Evolutionary conservation across 2,888 invertebrate species (phyloP).

Genomic region (Embidobia sp.): DNA sequence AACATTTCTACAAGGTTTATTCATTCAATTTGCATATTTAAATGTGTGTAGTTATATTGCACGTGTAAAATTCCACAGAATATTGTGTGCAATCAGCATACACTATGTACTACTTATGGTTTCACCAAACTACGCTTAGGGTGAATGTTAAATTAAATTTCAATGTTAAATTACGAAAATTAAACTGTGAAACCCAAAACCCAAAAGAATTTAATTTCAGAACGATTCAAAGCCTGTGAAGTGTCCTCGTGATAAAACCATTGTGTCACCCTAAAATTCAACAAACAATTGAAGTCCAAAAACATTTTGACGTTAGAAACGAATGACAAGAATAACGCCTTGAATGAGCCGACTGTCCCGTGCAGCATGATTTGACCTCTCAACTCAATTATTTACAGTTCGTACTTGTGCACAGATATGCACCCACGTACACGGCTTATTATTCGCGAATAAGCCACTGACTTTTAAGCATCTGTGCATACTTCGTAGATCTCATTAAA

Average conservation of each 20-base stretch:
- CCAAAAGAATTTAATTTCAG: too few relatives aligned
- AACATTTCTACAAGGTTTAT: too few relatives aligned
- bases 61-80: too few relatives aligned
- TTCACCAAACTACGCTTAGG: too few relatives aligned
- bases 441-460: conserved; percentile 62
- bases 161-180: too few relatives aligned
- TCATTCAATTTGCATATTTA: too few relatives aligned
- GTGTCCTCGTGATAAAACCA: neutral
- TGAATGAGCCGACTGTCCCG: conserved; percentile 32
- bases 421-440: conserved; percentile 47
- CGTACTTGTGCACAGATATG: conserved; percentile 34
- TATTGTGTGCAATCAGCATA: too few relatives aligned
- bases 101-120: too few relatives aligned
- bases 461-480: conserved; percentile 63
- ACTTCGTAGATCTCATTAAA: conserved; percentile 65
- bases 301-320: conserved; percentile 6
- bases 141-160: too few relatives aligned
- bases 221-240: too few relatives aligned
- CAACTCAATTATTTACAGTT: conserved; percentile 51
- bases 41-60: too few relatives aligned
- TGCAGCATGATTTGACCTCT: conserved; percentile 47
- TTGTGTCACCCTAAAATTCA: neutral
- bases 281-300: conserved; percentile 5
- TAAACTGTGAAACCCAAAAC: too few relatives aligned
- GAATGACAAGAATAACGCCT: conserved; percentile 18